These are phyloP conservation scores for Cyaniris semiargus DNA, from an alignment of 2,888 invertebrate species.

Conservation along the genomic window DNA sequence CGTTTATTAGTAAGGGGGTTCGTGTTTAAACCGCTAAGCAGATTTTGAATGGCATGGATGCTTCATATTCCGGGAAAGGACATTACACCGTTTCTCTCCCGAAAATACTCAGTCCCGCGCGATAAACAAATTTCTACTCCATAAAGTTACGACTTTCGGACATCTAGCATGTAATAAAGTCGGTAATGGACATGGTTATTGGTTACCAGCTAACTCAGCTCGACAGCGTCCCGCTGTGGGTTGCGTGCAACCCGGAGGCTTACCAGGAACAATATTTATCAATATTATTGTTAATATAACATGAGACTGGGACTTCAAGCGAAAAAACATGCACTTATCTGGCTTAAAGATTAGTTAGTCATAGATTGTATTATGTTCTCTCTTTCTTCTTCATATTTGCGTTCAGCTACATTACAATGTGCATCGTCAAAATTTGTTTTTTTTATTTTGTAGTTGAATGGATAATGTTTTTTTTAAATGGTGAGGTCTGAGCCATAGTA, in stretches of 20 bases:
- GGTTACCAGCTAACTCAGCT: background rate
- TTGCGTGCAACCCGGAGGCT: constrained; percentile 5
- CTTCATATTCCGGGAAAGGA: no score
- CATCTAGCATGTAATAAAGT: background rate
- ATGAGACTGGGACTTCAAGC: background rate
- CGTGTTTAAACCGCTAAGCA: background rate
- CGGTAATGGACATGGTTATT: background rate
- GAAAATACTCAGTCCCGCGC: background rate
- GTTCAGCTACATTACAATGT: no score
- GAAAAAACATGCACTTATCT: background rate
- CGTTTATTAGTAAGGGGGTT: no score
- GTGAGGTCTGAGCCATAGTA: no score
- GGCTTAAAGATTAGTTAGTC: background rate
- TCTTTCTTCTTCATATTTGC: no score
- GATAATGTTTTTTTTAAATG: no score
- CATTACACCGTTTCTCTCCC: no score
- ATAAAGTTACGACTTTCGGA: no score
- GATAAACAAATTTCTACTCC: background rate
- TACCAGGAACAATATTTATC: background rate
- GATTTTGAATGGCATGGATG: no score
- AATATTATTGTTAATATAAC: background rate
- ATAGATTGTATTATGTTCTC: no score
- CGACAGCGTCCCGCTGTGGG: background rate
- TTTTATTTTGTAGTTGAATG: no score
- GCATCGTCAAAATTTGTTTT: no score